Base-by-base conservation (phyloP, 2,888 invertebrate species). In the Lasius fuliginosus region DNA sequence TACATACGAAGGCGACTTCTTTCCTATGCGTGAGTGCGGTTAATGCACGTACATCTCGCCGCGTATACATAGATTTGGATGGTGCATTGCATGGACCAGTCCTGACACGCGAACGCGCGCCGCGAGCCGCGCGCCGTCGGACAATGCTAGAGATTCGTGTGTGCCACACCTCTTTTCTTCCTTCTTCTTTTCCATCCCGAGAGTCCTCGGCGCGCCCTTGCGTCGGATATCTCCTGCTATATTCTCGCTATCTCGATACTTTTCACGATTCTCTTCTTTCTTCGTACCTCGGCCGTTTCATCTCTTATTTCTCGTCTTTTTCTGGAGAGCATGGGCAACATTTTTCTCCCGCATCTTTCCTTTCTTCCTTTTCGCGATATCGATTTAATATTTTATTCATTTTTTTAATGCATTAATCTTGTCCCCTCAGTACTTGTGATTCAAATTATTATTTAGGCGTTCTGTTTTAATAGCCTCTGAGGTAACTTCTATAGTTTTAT, bases 151-250 rank as follows among this genome's bases (percentile, higher is more conserved):
- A 93, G 91, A 90, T 91, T 88, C 89, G 53, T 53, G 46, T 46
- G 88, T 92, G 93, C 93, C 93, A 93, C 93, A 93, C 93, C 93
- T 93, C 93, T 93, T 93, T 93, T 93, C 93, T 93, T 92, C 91
- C 92, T 92, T 92, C 91, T 90, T 88, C 90, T 90, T 91, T 93
- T 91, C 91, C 91, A 89, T 91, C 91, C 90, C 87, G 88, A 86
- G 86, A 87, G 87, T 86, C 90, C 91, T 90, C 87, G 92, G 89
- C 91, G 92, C 92, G 91, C 92, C 92, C 92, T 92, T 92, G 89
- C 90, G 82, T 79, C 86, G 84, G 84, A 87, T 84, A 83, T 88
- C 86, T 79, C 85, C 82, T 49, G 58, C 81, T 67, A 46, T 67
- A 42, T 82, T 71, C 83, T 67, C 33, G 69, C 83, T 62, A 82